Percentiles rank a stretch among this genome's conserved stretches.
phyloP scores from a whole-genome alignment of 2,113 vertebrate species.

The Crotalus viridis region DNA sequence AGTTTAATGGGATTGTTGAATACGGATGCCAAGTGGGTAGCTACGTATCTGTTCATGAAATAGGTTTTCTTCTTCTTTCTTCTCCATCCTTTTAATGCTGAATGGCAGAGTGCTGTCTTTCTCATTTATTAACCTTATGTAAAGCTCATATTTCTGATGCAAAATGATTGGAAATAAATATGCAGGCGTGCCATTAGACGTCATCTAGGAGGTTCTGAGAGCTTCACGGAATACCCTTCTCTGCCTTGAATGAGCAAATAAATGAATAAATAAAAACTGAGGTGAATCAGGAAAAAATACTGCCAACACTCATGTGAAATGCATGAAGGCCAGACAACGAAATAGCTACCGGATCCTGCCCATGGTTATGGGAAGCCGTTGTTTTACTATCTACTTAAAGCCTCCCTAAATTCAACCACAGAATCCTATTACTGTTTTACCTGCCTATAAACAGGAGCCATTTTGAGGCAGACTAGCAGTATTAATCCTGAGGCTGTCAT shows the following conservation, averaged over 20 bases:
- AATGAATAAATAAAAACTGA: not conserved
- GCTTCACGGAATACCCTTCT: not conserved
- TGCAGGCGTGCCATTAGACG: not conserved
- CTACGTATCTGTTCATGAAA: not conserved
- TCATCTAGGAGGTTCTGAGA: not conserved
- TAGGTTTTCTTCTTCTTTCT: not conserved
- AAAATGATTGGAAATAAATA: not conserved
- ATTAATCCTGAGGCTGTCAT: slow-evolving; percentile 51
- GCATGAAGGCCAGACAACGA: not conserved
- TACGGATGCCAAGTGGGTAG: no score
- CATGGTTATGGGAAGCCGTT: slow-evolving; percentile 12
- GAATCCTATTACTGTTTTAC: slow-evolving; percentile 21
- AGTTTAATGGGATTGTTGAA: no score
- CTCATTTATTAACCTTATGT: not conserved
- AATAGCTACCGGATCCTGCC: not conserved
- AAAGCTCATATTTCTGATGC: not conserved
- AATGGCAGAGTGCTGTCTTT: not conserved
- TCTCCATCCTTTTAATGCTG: not conserved
- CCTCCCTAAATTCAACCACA: slow-evolving; percentile 26
- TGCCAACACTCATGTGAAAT: not conserved
- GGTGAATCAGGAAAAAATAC: not conserved
- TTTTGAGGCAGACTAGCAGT: slow-evolving; percentile 44
- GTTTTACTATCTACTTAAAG: slow-evolving; percentile 34
- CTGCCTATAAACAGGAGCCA: slow-evolving; percentile 21
- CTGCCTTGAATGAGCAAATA: not conserved